phyloP scores from a whole-genome alignment of 2,888 invertebrate species.

The Nomada fucata region DNA sequence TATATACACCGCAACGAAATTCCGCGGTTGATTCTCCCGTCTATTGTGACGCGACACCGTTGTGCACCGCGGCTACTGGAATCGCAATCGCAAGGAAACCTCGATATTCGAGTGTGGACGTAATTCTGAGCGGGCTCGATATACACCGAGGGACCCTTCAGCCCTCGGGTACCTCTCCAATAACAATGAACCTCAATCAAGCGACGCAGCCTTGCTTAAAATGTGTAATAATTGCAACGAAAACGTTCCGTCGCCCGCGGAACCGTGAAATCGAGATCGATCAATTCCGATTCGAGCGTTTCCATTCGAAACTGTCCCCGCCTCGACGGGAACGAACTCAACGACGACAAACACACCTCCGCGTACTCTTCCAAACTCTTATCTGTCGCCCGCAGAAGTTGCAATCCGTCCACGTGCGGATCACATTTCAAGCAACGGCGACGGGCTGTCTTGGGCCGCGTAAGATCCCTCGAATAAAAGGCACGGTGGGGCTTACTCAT shows the following conservation, averaged over 20 bases:
- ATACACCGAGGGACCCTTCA: slow-evolving; percentile 41
- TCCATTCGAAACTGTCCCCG: no score
- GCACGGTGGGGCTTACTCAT: slow-evolving; percentile 70
- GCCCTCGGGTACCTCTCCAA: slow-evolving; percentile 49
- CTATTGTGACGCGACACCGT: slow-evolving; percentile 15
- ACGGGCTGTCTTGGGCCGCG: slow-evolving; percentile 12
- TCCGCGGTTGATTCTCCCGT: slow-evolving; percentile 14
- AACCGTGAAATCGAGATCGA: neutral
- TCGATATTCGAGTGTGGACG: slow-evolving; percentile 41
- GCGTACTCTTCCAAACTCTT: no score
- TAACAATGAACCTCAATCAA: slow-evolving; percentile 44
- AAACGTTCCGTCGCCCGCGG: neutral
- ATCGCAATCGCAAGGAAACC: slow-evolving; percentile 17
- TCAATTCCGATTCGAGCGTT: neutral
- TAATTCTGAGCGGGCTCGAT: slow-evolving; percentile 51
- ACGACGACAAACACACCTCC: no score
- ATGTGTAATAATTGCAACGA: slow-evolving; percentile 16
- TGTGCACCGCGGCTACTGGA: slow-evolving; percentile 3
- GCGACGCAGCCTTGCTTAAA: slow-evolving; percentile 56
- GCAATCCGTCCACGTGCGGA: no score
- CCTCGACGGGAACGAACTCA: no score
- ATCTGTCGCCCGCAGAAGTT: no score
- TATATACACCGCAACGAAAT: slow-evolving; percentile 13
- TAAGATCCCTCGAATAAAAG: slow-evolving; percentile 36
- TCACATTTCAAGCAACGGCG: slow-evolving; percentile 49